phyloP scores from a whole-genome alignment of 2,797 vertebrate genomes.

The Lacerta viridis region DNA sequence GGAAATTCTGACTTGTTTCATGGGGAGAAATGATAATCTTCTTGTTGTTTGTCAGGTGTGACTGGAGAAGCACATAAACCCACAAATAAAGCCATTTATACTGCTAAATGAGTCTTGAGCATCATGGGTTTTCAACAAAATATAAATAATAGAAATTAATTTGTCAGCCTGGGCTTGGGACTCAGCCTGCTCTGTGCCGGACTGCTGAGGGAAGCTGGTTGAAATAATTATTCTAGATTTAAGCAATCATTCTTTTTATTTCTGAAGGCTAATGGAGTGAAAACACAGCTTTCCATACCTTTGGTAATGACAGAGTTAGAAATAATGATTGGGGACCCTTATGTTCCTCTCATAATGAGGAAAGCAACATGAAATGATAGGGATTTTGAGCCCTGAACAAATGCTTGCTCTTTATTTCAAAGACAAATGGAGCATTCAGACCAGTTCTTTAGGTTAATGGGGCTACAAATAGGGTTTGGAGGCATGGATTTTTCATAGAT shows the following conservation, averaged over 20 bases:
- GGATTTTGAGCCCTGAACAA: conserved; percentile 65
- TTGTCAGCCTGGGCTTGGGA: conserved; percentile 71
- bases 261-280: conserved; percentile 82
- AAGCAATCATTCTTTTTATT: conserved; percentile 80
- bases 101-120: conserved; percentile 62
- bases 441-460: conserved; percentile 68
- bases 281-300: conserved; percentile 73
- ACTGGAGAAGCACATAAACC: conserved; percentile 43
- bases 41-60: conserved; percentile 39
- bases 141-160: conserved; percentile 82
- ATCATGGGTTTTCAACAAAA: conserved; percentile 72
- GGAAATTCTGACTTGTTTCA: conserved; percentile 21
- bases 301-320: conserved; percentile 73
- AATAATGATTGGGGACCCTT: conserved; percentile 66
- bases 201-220: conserved; percentile 74
- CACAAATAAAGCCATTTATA: conserved; percentile 63
- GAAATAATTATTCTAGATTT: conserved; percentile 83
- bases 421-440: conserved; percentile 72
- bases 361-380: conserved; percentile 73
- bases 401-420: conserved; percentile 72
- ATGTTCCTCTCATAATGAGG: conserved; percentile 68
- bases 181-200: conserved; percentile 58
- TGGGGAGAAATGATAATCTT: conserved; percentile 36
- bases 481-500: conserved; percentile 67
- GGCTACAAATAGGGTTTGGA: conserved; percentile 67